Evolutionary conservation across 2,888 invertebrate genomes (phyloP), one percentile per base, ranked within the genome.

Genomic region (Chrysopilus asiliformis): DNA sequence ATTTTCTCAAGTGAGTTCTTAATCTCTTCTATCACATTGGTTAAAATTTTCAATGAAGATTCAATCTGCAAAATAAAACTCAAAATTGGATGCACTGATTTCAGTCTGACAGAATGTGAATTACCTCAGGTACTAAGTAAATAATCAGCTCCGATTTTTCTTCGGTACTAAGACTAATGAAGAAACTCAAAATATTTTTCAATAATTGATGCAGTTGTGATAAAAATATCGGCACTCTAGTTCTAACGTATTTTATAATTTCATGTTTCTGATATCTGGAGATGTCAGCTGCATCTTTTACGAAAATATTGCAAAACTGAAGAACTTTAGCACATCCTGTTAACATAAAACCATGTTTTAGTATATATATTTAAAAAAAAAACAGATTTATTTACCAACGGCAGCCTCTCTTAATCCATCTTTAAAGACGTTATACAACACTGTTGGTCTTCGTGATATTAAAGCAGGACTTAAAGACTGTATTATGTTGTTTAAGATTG

Each of bases 81-180:
- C 8, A 22, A 19, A 7, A 34, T 2, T 2, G 4, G 8, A 27
- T 24, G 9, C 24, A 10, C n/a, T 28, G 12, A 22, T 28, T 28
- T 28, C 13, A 28, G 13, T 28, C 24, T 9, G 9, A 24, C n/a
- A 10, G 24, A 24, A 28, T 12, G n/a, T 28, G 13, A 42, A 49
- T 52, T 57, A 75, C 75, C 66, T 78, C 76, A 47, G 77, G 76
- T 50, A 76, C 74, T 47, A 77, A 64, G 58, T 73, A 75, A 27
- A 69, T 66, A 18, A 76, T 74, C 42, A 78, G 67, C 48, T 76
- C 73, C 41, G 70, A 64, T 46, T 74, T 63, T 50, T 76, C 74
- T 12, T 67, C 60, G 12, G 66, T 60, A 27, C 67, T 67, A 52
- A 77, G 66, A 28, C 68, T 65, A 36, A 69, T 66, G 47, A 76